Conservation (phyloP, 2,113 vertebrate genomes). For the Carassius carassius region DNA sequence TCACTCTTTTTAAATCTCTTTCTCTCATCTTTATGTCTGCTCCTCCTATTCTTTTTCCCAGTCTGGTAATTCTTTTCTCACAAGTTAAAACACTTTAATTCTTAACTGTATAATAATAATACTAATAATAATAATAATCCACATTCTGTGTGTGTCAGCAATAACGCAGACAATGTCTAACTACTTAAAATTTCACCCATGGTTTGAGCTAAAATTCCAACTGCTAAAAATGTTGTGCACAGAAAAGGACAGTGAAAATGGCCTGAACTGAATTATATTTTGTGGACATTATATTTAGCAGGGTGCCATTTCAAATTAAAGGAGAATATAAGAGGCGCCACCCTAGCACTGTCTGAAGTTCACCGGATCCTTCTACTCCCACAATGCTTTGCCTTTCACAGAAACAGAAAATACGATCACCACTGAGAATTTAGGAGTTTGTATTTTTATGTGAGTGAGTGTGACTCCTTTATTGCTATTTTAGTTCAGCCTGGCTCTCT, state of each 20-base stretch:
- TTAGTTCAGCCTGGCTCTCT: not conserved
- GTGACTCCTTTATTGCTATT: not conserved
- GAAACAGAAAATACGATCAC: not conserved
- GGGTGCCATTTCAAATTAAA: conserved; percentile 36
- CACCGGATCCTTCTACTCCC: conserved; percentile 18
- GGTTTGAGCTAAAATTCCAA: conserved; percentile 15
- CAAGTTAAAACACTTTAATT: not conserved
- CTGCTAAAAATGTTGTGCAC: conserved; percentile 1
- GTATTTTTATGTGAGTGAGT: not conserved
- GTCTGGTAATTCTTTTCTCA: not conserved
- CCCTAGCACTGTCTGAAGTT: conserved; percentile 13
- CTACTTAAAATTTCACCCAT: not conserved
- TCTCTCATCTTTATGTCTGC: not conserved
- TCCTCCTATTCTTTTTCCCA: not conserved
- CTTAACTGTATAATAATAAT: not conserved
- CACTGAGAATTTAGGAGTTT: not conserved
- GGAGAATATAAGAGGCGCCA: conserved; percentile 27
- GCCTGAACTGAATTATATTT: conserved; percentile 26
- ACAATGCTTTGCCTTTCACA: conserved; percentile 25
- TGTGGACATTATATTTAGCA: conserved; percentile 43
- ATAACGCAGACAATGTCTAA: not conserved
- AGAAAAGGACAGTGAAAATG: conserved; percentile 22
- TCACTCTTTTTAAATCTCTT: not conserved
- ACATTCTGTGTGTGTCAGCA: not conserved
- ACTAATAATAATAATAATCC: not conserved